Evolutionary conservation across 2,888 invertebrate species (phyloP).

Genomic region (Zhengitettix transpicula): DNA sequence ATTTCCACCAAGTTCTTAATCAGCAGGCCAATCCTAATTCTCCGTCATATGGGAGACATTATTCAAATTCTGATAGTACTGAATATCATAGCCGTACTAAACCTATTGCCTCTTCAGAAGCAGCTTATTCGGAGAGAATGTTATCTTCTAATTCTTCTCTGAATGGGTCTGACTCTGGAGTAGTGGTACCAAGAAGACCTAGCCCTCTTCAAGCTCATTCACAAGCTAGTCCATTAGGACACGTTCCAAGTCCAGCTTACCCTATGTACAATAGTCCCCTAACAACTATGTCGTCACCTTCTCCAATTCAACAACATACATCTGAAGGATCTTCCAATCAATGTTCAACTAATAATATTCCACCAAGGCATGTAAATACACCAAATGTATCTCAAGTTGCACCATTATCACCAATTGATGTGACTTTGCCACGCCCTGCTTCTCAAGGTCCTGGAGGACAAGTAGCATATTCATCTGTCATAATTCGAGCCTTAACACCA

Average conservation of each 20-base stretch:
- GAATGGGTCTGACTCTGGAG: slow-evolving; percentile 48
- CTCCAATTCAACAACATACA: slow-evolving; percentile 38
- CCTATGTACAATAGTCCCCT: slow-evolving; percentile 73
- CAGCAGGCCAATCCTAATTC: slow-evolving; percentile 1
- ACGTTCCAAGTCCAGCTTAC: slow-evolving; percentile 63
- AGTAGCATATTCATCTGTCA: slow-evolving; percentile 69
- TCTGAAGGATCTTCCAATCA: slow-evolving; percentile 20
- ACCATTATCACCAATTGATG: slow-evolving; percentile 53
- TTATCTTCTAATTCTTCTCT: slow-evolving; percentile 33
- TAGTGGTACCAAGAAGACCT: slow-evolving; percentile 46
- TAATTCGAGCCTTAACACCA: slow-evolving; percentile 40
- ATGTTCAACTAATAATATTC: slow-evolving; percentile 9
- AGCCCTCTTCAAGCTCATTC: slow-evolving; percentile 52
- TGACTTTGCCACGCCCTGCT: slow-evolving; percentile 45
- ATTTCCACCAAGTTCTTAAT: slow-evolving; percentile 15
- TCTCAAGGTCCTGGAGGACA: slow-evolving; percentile 37
- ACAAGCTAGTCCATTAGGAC: slow-evolving; percentile 54
- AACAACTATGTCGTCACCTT: slow-evolving; percentile 55
- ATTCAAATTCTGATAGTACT: slow-evolving; percentile 1
- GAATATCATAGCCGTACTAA: slow-evolving; percentile 1
- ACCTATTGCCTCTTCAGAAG: slow-evolving; percentile 6
- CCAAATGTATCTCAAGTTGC: slow-evolving; percentile 26
- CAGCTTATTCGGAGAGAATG: background rate
- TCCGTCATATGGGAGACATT: slow-evolving; percentile 8
- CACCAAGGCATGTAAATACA: slow-evolving; percentile 23